Evolutionary conservation across 1,140 invertebrate genomes (phyloP), one percentile per base, ranked within the genome.

Genomic region (Cotesia vestalis): DNA sequence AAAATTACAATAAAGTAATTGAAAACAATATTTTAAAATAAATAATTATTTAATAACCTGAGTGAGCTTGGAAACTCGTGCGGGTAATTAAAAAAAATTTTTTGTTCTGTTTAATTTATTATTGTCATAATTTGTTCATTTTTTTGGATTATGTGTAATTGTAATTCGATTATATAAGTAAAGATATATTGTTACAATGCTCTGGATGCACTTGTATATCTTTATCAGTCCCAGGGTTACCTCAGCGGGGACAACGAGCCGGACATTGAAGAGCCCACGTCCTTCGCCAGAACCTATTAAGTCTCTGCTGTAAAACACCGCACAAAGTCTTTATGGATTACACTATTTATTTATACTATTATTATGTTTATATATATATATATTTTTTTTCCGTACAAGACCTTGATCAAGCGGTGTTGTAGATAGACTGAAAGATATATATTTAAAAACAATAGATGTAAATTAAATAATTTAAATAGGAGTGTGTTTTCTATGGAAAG

Each of bases 191-290:
- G 14, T 64, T 27, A 52, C 53, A 12, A 5, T 51, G 82, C 82
- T 51, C 78, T 85, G 80, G 84, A 83, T 81, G 84, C 84, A 83
- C 84, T 85, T 83, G 79, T 85, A 80, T 86, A 80, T 68, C 78
- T 86, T 80, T 85, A 81, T 77, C 81, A 84, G 78, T 78, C 81
- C 66, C 81, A 84, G 80, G 81, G 78, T 73, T 84, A 84, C 79
- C 80, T 81, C 61, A 83, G 81, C 75, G 79, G 78, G 51, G 83
- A 86, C 73, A 82, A 79, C 17, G 83, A 86, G 63, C 76, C 78
- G 64, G 82, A 84, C 20, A 83, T 85, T 69, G 83, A 84, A 78
- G 82, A 85, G 75, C 77, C 78, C 46, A 76, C 78, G 74, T 78
- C 80, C 66, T 79, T 80, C 79, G 79, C 81, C 73, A 80, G 76